These are phyloP conservation scores for Carettochelys insculpta DNA, from an alignment of 2,113 vertebrate genomes.

Conservation along the genomic window DNA sequence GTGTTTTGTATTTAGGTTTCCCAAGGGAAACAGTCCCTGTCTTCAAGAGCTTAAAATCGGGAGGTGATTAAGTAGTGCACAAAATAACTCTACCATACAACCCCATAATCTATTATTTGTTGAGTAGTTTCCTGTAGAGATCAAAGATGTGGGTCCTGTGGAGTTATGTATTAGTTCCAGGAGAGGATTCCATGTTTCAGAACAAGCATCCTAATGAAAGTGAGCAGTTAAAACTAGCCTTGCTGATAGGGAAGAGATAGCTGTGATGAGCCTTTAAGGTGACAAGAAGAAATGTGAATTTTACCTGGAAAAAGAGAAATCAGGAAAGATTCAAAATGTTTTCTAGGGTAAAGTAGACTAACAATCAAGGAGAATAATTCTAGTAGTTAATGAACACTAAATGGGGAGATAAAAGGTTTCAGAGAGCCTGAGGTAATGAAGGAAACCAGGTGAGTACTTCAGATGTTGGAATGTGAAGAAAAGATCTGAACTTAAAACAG, in stretches of 20 bases:
- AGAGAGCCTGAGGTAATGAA: neutral
- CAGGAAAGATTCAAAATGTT: neutral
- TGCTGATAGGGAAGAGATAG: conserved; percentile 17
- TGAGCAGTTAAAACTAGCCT: conserved; percentile 17
- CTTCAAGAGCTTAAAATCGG: conserved; percentile 25
- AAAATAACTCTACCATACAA: neutral
- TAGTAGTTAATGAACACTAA: neutral
- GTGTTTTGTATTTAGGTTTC: conserved; percentile 3
- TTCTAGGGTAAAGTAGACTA: neutral
- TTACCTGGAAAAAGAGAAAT: neutral
- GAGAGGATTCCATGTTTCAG: conserved; percentile 33
- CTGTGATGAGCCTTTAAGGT: neutral
- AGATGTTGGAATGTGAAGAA: neutral
- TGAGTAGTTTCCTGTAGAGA: conserved; percentile 29
- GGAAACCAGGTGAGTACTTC: neutral
- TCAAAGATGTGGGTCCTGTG: conserved; percentile 15
- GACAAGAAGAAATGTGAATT: neutral
- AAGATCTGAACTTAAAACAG: accelerated
- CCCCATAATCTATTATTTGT: conserved; percentile 31
- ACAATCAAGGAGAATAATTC: neutral
- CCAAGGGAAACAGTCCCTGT: no score
- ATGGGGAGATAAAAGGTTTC: neutral
- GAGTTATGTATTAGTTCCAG: conserved; percentile 22
- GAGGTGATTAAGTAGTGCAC: neutral
- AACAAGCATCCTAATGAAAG: conserved; percentile 18